Base-by-base conservation (phyloP, 2,888 invertebrate species). In the Rhagophthalmus giganteus region DNA sequence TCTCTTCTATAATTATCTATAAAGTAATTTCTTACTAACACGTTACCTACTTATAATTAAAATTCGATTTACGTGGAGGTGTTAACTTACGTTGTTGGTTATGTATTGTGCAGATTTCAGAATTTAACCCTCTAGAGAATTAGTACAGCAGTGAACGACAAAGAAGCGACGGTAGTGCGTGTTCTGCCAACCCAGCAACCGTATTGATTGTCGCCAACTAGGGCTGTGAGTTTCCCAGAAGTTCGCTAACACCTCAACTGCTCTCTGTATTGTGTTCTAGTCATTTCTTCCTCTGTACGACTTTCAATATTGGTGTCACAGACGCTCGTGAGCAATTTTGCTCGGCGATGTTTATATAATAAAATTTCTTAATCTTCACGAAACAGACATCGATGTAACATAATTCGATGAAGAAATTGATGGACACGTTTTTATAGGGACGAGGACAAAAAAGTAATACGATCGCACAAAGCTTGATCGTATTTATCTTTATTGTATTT, bases 121-220 rank as follows among this genome's bases (percentile, higher is more conserved):
- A 45, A 40, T 45, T 51, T 20, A 39, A 31, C 34, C 31, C 45
- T 27, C 46, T 41, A 26, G 41, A 33, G 46, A 53, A 48, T 44
- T 40, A 45, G 50, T 47, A 39, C 41, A 28, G 48, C 40, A 53
- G 41, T 47, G 45, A 45, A 40, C 40, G 47, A 45, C 48, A 47
- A 44, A 42, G 57, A 41, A 45, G 55, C 37, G 37, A 48, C 41
- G 52, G 61, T 57, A 59, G 59, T 63, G 63, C 61, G 64, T 57
- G 58, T 59, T 58, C 53, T 54, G 57, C 60, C 58, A 58, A 59
- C 64, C 63, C 63, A 55, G 62, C 63, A 65, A 63, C 62, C 60
- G 62, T 65, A 65, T 65, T 63, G 65, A 65, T 65, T 65, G 62
- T 65, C 63, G 61, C 61, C 59, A 59, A 63, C 57, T 61, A 42